Percentiles rank a stretch among this genome's conserved stretches.
Evolutionary conservation across 2,113 vertebrate genomes (phyloP).

Genomic region (Hystrix cristata): DNA sequence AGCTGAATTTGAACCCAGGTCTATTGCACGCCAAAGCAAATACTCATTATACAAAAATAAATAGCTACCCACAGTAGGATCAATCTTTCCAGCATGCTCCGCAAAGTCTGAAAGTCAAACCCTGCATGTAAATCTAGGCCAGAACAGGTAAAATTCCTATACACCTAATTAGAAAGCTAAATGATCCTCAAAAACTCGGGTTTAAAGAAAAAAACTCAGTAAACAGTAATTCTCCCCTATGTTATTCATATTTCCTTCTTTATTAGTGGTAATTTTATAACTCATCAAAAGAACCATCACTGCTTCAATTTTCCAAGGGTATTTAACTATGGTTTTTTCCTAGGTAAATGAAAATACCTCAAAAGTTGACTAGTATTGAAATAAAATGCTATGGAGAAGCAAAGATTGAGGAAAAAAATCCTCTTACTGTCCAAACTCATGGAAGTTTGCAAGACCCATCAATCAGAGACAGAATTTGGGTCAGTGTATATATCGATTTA

Average conservation of each 20-base stretch:
- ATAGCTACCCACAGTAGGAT: neutral
- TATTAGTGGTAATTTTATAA: conserved; percentile 61
- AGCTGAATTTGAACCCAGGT: conserved; percentile 43
- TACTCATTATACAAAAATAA: neutral
- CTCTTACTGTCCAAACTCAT: conserved; percentile 17
- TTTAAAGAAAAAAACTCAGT: neutral
- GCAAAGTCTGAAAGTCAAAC: conserved; percentile 47
- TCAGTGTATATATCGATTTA: conserved; percentile 4
- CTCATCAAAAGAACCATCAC: conserved; percentile 32
- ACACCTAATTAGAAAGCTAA: conserved; percentile 62
- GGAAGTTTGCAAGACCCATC: neutral
- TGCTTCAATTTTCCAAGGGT: conserved; percentile 30
- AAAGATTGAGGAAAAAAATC: conserved; percentile 41
- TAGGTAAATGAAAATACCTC: conserved; percentile 49
- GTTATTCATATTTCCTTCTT: conserved; percentile 60
- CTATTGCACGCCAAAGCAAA: neutral
- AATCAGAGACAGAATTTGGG: conserved; percentile 65
- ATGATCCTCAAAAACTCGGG: conserved; percentile 13
- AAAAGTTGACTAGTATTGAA: conserved; percentile 25
- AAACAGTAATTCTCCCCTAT: conserved; percentile 28
- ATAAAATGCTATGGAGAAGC: neutral
- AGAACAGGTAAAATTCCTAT: neutral
- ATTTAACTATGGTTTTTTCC: neutral
- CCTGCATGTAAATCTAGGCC: neutral
- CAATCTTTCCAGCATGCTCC: neutral